Base-by-base conservation (phyloP, 1,140 invertebrate genomes). In the Eufriesea mexicana region DNA sequence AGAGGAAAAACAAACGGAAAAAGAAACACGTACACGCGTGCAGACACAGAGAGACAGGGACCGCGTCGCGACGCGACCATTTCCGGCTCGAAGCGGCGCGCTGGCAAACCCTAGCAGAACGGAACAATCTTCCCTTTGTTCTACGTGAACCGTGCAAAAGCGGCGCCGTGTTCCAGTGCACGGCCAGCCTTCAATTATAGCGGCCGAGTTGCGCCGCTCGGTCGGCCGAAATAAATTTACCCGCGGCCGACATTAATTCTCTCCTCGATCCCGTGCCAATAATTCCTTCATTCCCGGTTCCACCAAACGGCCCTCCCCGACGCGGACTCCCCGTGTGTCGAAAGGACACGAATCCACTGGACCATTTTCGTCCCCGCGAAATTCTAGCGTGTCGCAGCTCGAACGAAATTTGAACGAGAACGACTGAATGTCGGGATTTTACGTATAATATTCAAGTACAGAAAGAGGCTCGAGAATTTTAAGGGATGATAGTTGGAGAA, bases 121-220 rank as follows among this genome's bases (percentile, higher is more conserved):
- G 75, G 62, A 55, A 78, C 62, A 78, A 68, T 42, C 64, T 47
- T 78, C 49, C 49, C 62, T 68, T 78, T 79, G 76, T 79, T 79
- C 49, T n/a, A 20, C 66, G 76, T 23, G 64, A 28, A 49, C 66
- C 64, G 25, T 57, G 71, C 54, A 73, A 73, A 35, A 73, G 71
- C 28, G 71, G 18, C 10, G 66, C 14, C 23, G n/a, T 28, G 62
- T 45, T 68, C 51, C 35, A 55, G 42, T 18, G 18, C 75, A 14
- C 61, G 49, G 35, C 64, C 64, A 68, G 47, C 25, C 59, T 78
- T 62, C 62, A 54, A 78, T 67, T 78, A 68, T 78, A 75, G 72
- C 72, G 47, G 72, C 72, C 45, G 35, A 47, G 45, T 42, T 45
- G 35, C 64, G 12, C 20, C 35, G 64, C 20, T 66, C 42, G 35